Evolutionary conservation across 2,888 invertebrate genomes (phyloP).

Genomic region (Hydroisotoma schaefferi): DNA sequence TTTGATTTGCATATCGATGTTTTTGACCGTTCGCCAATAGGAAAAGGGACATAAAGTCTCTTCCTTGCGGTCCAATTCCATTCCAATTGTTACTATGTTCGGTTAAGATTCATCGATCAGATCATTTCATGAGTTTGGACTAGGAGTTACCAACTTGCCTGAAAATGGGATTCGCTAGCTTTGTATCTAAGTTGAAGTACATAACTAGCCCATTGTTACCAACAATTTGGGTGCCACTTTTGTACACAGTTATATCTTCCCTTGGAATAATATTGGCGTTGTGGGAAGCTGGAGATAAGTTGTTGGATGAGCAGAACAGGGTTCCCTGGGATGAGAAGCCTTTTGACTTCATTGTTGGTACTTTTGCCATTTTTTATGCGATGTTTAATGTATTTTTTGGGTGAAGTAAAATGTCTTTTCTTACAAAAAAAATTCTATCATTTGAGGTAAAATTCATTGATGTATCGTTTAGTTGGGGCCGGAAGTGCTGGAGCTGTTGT

Average conservation of each 20-base stretch:
- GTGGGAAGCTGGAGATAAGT: constrained; percentile 11
- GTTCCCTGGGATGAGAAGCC: background rate
- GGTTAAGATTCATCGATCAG: no score
- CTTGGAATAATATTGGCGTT: constrained; percentile 6
- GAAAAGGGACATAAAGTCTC: no score
- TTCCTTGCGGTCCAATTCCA: no score
- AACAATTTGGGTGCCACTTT: background rate
- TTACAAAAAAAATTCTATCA: background rate
- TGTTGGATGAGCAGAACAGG: constrained; percentile 5
- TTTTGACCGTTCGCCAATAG: no score
- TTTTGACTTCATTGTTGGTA: constrained; percentile 14
- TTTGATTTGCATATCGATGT: no score
- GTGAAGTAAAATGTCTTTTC: background rate
- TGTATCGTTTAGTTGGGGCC: constrained; percentile 15
- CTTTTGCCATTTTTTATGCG: no score
- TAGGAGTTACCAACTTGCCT: no score
- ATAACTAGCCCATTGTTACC: background rate
- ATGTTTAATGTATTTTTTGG: background rate
- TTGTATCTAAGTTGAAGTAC: background rate
- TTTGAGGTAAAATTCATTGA: no score
- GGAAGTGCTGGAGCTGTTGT: constrained; percentile 9
- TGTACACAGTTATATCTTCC: background rate
- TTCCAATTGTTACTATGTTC: no score
- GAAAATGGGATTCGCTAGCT: background rate
- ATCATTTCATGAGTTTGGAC: no score